Conservation (phyloP, 2,113 vertebrate genomes). For the Pogonocichla stellata region DNA sequence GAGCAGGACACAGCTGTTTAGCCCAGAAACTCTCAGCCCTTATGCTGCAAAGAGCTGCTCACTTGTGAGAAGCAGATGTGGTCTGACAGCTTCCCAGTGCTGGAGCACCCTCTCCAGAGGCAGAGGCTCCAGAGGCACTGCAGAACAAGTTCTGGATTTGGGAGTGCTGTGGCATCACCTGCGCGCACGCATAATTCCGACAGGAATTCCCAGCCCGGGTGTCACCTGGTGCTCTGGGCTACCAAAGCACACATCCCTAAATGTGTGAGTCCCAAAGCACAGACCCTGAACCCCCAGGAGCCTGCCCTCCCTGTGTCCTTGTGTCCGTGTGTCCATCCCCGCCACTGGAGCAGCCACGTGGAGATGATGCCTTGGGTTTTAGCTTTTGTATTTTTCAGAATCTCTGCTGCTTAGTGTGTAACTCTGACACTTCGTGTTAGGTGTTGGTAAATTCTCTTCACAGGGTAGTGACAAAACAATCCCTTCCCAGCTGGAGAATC, state of each 20-base stretch:
- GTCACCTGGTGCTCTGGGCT: background rate
- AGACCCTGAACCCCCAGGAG: fast-evolving
- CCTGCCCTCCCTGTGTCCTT: fast-evolving
- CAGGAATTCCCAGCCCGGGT: background rate
- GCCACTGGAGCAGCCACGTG: fast-evolving
- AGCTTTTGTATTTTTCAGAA: no score
- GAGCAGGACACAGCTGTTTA: background rate
- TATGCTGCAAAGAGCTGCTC: fast-evolving
- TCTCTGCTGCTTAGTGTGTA: no score
- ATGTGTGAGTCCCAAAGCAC: fast-evolving
- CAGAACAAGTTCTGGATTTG: background rate
- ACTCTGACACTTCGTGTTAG: no score
- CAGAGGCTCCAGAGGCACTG: background rate
- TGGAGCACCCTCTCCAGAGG: background rate
- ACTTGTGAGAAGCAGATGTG: background rate
- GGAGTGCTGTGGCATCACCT: background rate
- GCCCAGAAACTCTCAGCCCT: background rate
- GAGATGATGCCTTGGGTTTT: background rate
- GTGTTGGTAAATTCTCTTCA: no score
- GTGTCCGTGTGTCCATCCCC: background rate
- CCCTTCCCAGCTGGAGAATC: no score
- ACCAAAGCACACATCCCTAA: fast-evolving
- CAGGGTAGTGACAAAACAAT: no score
- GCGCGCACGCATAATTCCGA: fast-evolving
- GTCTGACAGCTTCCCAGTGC: background rate